Conservation (phyloP, 2,888 invertebrate genomes). For the Caenorhabditis sp. region DNA sequence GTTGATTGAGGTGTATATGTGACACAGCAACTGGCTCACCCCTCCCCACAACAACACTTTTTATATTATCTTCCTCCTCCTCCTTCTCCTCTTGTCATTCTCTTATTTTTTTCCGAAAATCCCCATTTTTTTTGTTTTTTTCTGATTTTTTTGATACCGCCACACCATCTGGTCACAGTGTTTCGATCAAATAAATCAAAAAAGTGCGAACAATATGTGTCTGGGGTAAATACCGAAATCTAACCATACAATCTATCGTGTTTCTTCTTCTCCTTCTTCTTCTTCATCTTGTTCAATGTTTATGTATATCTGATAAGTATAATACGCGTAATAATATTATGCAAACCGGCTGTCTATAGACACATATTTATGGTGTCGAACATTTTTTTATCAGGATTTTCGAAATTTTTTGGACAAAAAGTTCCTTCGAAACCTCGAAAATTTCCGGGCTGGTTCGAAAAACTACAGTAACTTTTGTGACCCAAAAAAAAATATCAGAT, state of each 20-base stretch:
- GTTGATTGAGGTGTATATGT: background rate
- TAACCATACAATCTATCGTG: constrained; percentile 1
- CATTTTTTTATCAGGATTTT: too few relatives aligned
- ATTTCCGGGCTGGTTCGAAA: too few relatives aligned
- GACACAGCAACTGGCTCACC: background rate
- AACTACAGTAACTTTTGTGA: too few relatives aligned
- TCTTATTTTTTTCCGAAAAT: background rate
- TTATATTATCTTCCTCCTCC: background rate
- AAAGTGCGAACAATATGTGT: background rate
- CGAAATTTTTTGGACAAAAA: too few relatives aligned
- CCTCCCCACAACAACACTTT: too few relatives aligned
- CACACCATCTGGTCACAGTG: background rate
- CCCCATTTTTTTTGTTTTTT: background rate
- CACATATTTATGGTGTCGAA: background rate
- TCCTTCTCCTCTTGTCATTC: background rate
- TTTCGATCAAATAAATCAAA: background rate
- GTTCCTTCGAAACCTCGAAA: too few relatives aligned
- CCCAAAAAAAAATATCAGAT: too few relatives aligned
- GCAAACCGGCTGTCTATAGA: background rate
- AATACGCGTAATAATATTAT: background rate
- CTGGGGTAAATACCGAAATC: background rate
- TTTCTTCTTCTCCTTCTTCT: background rate
- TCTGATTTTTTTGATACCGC: background rate
- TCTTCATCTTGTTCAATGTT: too few relatives aligned
- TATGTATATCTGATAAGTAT: too few relatives aligned